Conservation (phyloP, 2,797 vertebrate genomes). For the Manis crassicaudata region DNA sequence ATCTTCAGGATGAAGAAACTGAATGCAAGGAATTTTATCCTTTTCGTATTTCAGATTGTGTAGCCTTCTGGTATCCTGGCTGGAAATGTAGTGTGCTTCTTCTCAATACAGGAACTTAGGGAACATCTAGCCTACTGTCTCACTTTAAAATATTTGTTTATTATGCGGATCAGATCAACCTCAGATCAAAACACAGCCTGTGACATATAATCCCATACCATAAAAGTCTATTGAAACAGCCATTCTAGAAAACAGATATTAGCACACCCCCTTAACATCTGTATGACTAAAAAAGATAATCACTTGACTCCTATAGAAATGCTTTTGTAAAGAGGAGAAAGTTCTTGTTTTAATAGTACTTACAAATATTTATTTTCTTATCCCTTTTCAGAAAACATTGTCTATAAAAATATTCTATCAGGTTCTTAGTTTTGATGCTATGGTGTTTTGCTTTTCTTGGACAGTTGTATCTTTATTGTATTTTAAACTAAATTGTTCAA, state of each 20-base stretch:
- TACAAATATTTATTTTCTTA: neutral
- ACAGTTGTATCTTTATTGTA: neutral
- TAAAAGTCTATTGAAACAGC: neutral
- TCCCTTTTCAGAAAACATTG: neutral
- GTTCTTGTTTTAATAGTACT: neutral
- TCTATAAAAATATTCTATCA: neutral
- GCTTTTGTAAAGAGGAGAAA: neutral
- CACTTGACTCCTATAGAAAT: neutral
- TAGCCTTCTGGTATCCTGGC: neutral
- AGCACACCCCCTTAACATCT: neutral
- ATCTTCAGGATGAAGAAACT: neutral
- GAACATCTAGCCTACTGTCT: neutral
- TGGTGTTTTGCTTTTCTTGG: neutral
- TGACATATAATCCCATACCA: neutral
- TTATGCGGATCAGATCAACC: neutral
- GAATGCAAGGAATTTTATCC: neutral
- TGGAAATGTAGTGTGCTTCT: neutral
- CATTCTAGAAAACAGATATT: neutral
- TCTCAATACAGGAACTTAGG: neutral
- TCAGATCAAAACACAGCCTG: conserved; percentile 3
- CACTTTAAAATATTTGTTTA: conserved; percentile 28
- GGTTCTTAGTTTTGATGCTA: neutral
- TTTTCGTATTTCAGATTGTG: neutral
- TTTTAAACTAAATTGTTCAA: neutral
- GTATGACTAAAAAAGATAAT: neutral